Evolutionary conservation across 2,888 invertebrate genomes (phyloP).

Genomic region (Eumacrocentrus americanus): DNA sequence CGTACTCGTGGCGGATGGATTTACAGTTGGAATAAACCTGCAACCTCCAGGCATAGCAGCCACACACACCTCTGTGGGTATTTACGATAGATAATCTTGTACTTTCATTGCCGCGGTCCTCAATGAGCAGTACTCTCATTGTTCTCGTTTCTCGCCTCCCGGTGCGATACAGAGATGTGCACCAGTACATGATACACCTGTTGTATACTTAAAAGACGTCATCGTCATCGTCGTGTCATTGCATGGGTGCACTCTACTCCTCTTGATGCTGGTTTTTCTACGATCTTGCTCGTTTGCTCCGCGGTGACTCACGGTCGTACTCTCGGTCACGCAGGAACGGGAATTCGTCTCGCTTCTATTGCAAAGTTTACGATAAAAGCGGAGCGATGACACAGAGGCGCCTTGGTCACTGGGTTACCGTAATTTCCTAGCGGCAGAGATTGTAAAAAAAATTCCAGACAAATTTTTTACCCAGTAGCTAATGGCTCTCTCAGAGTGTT

Average conservation of each 20-base stretch:
- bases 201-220: neutral
- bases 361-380: slow-evolving; percentile 22
- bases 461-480: too few relatives aligned
- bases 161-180: neutral
- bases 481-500: neutral
- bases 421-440: slow-evolving; percentile 4
- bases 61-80: neutral
- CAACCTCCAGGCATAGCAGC: too few relatives aligned
- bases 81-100: slow-evolving; percentile 17
- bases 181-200: slow-evolving; percentile 1
- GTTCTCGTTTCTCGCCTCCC: slow-evolving; percentile 13
- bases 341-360: slow-evolving; percentile 23
- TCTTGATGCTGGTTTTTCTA: neutral
- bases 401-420: slow-evolving; percentile 24
- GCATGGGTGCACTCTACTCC: neutral
- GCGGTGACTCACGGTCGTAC: slow-evolving; percentile 13
- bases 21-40: too few relatives aligned
- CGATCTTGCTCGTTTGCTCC: neutral
- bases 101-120: slow-evolving; percentile 7
- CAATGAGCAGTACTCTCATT: slow-evolving; percentile 13
- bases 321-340: slow-evolving; percentile 26
- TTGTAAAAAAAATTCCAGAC: neutral
- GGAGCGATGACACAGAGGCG: neutral
- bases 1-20: too few relatives aligned
- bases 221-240: slow-evolving; percentile 3